Evolutionary conservation across 2,888 invertebrate genomes (phyloP), one percentile per base, ranked within the genome.

Genomic region (Caenorhabditis virilis): DNA sequence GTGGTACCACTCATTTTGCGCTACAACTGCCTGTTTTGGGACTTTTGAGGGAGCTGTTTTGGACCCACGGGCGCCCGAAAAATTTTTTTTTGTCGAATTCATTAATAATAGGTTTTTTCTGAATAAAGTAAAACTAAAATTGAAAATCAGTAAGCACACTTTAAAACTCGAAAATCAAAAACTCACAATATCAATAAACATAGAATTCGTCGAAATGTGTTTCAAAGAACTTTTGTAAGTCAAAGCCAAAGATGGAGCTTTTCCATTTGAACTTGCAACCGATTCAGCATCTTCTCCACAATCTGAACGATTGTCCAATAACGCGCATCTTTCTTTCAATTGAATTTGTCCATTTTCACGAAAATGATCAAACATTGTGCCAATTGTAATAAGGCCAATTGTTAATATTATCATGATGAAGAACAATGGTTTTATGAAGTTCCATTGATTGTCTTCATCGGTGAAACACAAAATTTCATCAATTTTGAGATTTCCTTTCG

Each of bases 331-430:
- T 25, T 49, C 38, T 38, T 54, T 36, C 54, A 60, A 54, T 25
- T 52, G 48, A 6, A 43, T 60, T 18, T 16, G 22, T 23, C 60
- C 51, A 25, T 55, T 61, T 27, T 41, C 51, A 2, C 47, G 46
- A 45, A 55, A 22, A n/a, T 61, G 55, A 15, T 61, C 61, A 20
- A 45, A 42, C 7, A 61, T 23, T 6, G 55, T 61, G 20, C 55
- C 61, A 15, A 55, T 30, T 0, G 35, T 22, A 20, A 48, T 38
- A n/a, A n/a, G n/a, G n/a, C n/a, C n/a, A n/a, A n/a, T n/a, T n/a
- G n/a, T n/a, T n/a, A n/a, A n/a, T n/a, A n/a, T n/a, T 26, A 48
- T 53, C 38, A 53, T 53, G 25, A 48, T 15, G 16, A 26, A 22
- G 6, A 55, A 35, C 15, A 55, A 39, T 0, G 55, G 46, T 16